Evolutionary conservation across 2,113 vertebrate species (phyloP).

Genomic region (Theristicus caerulescens): DNA sequence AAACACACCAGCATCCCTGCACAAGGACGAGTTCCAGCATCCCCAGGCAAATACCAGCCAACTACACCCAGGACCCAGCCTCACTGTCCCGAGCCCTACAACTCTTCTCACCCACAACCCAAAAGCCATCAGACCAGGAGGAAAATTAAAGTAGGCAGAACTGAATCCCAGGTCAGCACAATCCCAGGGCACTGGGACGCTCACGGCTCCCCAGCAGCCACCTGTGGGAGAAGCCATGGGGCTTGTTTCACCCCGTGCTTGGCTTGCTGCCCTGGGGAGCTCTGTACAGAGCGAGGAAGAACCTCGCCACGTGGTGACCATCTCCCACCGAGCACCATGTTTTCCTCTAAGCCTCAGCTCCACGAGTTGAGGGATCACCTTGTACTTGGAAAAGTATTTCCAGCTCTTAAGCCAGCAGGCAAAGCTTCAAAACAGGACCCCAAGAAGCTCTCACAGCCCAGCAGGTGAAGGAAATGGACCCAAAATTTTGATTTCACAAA

Average conservation of each 20-base stretch:
- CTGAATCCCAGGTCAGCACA: not conserved
- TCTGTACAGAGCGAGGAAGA: not conserved
- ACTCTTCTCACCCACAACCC: not conserved
- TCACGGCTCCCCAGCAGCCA: not conserved
- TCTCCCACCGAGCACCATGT: not conserved
- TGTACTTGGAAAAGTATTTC: not conserved
- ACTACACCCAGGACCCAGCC: not conserved
- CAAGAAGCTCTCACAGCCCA: not conserved
- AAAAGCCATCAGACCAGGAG: not conserved
- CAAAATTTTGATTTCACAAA: not conserved
- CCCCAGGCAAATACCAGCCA: not conserved
- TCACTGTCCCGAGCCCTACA: not conserved
- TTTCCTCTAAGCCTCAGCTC: not conserved
- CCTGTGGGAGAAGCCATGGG: not conserved
- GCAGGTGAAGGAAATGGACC: accelerated
- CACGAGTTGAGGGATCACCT: accelerated
- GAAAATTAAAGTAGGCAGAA: not conserved
- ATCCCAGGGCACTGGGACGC: not conserved
- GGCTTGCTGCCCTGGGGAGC: not conserved
- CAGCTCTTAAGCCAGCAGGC: not conserved
- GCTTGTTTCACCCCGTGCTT: not conserved
- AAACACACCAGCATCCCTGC: too few relatives aligned
- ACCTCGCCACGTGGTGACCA: not conserved
- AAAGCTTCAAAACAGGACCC: accelerated
- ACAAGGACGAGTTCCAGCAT: accelerated